These are phyloP conservation scores for Lota lota DNA, from an alignment of 2,113 vertebrate species.

Conservation along the genomic window DNA sequence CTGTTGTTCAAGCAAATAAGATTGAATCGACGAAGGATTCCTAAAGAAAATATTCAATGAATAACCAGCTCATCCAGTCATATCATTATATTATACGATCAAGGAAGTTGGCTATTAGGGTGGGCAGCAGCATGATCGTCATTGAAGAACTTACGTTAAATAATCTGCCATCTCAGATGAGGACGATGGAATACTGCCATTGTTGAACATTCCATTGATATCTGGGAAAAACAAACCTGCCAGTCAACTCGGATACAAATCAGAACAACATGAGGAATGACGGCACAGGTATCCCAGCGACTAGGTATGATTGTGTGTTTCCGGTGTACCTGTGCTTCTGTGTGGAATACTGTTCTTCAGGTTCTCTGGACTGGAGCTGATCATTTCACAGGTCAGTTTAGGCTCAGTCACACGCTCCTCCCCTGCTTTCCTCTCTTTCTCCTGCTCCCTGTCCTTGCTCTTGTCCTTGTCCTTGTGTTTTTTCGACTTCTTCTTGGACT, in stretches of 20 bases:
- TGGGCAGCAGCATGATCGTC: too few relatives aligned
- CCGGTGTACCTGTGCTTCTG: constrained; percentile 75
- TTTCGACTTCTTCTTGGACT: constrained; percentile 90
- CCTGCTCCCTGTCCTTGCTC: constrained; percentile 73
- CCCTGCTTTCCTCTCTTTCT: constrained; percentile 36
- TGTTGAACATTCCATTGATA: constrained; percentile 83
- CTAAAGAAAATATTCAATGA: too few relatives aligned
- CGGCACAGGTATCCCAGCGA: neutral
- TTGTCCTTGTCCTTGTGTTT: constrained; percentile 92
- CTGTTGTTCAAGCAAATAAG: too few relatives aligned
- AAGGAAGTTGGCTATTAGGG: too few relatives aligned
- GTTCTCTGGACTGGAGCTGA: constrained; percentile 63
- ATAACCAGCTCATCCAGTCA: too few relatives aligned
- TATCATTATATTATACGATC: too few relatives aligned
- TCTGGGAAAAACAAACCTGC: constrained; percentile 43
- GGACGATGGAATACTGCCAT: constrained; percentile 79
- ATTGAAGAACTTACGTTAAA: constrained; percentile 82
- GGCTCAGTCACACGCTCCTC: constrained; percentile 41
- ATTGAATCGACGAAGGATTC: too few relatives aligned
- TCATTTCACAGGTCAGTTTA: constrained; percentile 60
- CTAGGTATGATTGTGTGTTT: neutral
- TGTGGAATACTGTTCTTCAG: constrained; percentile 65
- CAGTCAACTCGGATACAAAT: constrained; percentile 7
- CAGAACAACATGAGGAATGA: too few relatives aligned
- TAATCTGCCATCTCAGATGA: constrained; percentile 88